Conservation (phyloP, 2,888 invertebrate species). For the Microplitis deprimator region DNA sequence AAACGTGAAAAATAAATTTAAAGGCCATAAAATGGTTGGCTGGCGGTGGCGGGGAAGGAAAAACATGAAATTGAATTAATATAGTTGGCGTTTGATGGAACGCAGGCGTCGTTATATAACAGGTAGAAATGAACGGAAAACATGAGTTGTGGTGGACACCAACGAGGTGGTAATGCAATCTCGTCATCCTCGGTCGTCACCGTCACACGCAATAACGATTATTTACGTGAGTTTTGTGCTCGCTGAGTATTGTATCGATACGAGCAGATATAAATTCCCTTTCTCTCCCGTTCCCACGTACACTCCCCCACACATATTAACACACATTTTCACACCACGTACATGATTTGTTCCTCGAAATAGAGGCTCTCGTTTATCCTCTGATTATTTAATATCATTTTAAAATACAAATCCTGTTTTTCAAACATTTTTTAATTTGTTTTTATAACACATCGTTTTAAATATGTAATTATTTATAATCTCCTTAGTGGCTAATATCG, state of each 20-base stretch:
- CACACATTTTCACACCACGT: background rate
- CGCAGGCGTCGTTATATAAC: slow-evolving; percentile 9
- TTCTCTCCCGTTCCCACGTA: slow-evolving; percentile 6
- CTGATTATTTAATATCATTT: background rate
- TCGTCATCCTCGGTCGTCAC: slow-evolving; percentile 52
- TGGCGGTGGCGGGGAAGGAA: background rate
- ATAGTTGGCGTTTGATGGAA: slow-evolving; percentile 1
- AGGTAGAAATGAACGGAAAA: slow-evolving; percentile 15
- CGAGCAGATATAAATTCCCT: slow-evolving; percentile 23
- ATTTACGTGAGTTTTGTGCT: slow-evolving; percentile 42
- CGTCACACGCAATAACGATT: slow-evolving; percentile 59
- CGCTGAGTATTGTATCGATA: slow-evolving; percentile 14
- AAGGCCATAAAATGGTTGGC: background rate
- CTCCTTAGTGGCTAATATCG: background rate
- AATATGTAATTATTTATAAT: background rate
- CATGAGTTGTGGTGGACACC: slow-evolving; percentile 22
- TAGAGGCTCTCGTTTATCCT: background rate
- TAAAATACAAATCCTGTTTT: background rate
- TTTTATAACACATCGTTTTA: background rate
- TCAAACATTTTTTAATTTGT: background rate
- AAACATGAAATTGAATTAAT: slow-evolving; percentile 26
- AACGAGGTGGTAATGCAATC: slow-evolving; percentile 53
- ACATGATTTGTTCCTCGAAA: slow-evolving; percentile 5
- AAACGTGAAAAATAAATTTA: slow-evolving; percentile 19
- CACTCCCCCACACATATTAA: background rate